Percentiles rank a stretch among this genome's conserved stretches.
Conservation (phyloP, 1,140 invertebrate species). For the Venustaconcha ellipsiformis region DNA sequence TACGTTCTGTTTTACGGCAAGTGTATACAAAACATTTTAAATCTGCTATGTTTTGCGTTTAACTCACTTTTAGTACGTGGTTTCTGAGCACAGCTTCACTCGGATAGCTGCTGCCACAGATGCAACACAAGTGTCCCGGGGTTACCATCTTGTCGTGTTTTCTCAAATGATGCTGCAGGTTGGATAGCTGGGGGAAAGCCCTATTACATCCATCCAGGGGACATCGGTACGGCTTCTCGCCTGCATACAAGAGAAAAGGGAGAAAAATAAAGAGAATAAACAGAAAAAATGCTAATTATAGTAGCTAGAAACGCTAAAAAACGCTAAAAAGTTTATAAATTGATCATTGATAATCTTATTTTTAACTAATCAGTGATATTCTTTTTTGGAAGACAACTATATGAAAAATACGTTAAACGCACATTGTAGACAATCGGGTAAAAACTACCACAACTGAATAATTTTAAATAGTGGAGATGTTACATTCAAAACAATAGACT, state of each 20-base stretch:
- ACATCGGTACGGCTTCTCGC: constrained; percentile 97
- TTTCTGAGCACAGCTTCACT: constrained; percentile 95
- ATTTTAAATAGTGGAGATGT: too few species aligned
- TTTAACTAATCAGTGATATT: too few species aligned
- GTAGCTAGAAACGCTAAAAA: background rate
- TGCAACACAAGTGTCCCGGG: constrained; percentile 94
- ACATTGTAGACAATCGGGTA: background rate
- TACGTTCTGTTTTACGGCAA: too few species aligned
- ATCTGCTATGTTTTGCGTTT: too few species aligned
- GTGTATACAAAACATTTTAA: too few species aligned
- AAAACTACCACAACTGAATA: background rate
- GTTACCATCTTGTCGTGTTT: constrained; percentile 97
- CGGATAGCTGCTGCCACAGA: constrained; percentile 96
- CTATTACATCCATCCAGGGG: constrained; percentile 94
- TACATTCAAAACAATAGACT: too few species aligned
- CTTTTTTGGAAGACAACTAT: too few species aligned
- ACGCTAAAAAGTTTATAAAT: background rate
- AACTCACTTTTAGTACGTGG: constrained; percentile 94
- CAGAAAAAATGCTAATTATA: background rate
- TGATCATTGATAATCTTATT: background rate
- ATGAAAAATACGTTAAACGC: too few species aligned
- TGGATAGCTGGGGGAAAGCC: constrained; percentile 97
- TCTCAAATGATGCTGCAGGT: constrained; percentile 95
- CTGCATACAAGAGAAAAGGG: constrained; percentile 73
- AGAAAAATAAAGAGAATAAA: background rate